Base-by-base conservation (phyloP, 2,888 invertebrate genomes). In the Steromphala cineraria region DNA sequence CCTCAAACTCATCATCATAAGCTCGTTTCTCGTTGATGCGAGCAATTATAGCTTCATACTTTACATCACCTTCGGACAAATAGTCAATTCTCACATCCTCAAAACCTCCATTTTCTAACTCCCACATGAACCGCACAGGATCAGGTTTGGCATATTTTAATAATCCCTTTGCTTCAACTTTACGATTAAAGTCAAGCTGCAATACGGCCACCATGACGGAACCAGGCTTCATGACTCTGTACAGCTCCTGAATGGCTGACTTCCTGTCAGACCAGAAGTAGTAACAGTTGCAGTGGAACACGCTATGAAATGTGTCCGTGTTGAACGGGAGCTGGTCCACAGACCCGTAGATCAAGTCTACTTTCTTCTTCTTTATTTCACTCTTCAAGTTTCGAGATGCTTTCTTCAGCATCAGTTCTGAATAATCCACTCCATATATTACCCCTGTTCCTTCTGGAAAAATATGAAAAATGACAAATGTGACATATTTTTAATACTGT, bases 231-330 rank as follows among this genome's bases (percentile, higher is more conserved):
- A 92, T 89, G 5, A 92, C 91, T n/a, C 91, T 84, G 28, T 87
- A 81, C 0, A 92, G 81, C 78, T 91, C 91, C 55, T 76, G 55
- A n/a, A 83, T 80, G 8, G 85, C 86, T 0, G 28, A 46, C 21
- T 85, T 79, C 81, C 88, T 79, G 74, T 88, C 86, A 7, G 87
- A 86, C 92, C 92, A 92, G 82, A 91, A 92, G 82, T 91, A 91
- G 86, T 87, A 92, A 80, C 88, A 89, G 83, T 92, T 91, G 28
- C 83, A 83, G 81, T 92, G 92, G 81, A 90, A 92, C 36, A 90
- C 87, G 10, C 87, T 79, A 67, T 92, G 88, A 84, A 92, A 90
- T 4, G 56, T 85, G 80, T 89, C 84, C 8, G 85, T 82, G 46
- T 87, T 80, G 74, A 84, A 90, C 4, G 91, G 90, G 56, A 92